A percentile compares a stretch with the other conserved stretches of the same genome.
Evolutionary conservation across 1,140 invertebrate species (phyloP).

Genomic region (Pachypeltis micranthus): DNA sequence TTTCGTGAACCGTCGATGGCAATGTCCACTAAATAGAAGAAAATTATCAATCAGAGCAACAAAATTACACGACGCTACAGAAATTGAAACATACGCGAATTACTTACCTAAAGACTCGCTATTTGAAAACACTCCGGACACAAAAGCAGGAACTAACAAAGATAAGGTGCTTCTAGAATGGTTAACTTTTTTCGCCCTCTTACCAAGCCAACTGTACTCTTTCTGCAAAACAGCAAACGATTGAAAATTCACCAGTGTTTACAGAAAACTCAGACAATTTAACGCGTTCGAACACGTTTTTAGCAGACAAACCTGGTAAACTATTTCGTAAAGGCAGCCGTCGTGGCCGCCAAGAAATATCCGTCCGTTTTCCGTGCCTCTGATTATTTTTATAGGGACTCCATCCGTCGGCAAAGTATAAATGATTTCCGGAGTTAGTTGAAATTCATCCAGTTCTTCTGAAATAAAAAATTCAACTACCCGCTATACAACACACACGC

Average conservation of each 20-base stretch:
- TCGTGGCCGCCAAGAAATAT: constrained; percentile 93
- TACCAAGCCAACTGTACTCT: constrained; percentile 83
- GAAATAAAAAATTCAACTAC: too few relatives aligned
- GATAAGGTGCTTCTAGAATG: constrained; percentile 79
- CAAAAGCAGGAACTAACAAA: constrained; percentile 82
- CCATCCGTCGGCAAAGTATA: constrained; percentile 89
- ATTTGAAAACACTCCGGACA: constrained; percentile 68
- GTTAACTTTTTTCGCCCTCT: constrained; percentile 90
- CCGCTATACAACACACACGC: too few relatives aligned
- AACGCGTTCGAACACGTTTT: too few relatives aligned
- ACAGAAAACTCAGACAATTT: too few relatives aligned
- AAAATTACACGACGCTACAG: too few relatives aligned
- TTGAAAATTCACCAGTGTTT: too few relatives aligned
- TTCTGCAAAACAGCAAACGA: constrained; percentile 40
- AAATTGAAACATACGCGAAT: not conserved
- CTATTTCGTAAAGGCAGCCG: constrained; percentile 89
- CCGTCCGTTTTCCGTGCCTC: constrained; percentile 68
- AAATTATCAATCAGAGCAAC: too few relatives aligned
- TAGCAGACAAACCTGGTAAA: constrained; percentile 62
- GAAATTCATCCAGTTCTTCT: constrained; percentile 57
- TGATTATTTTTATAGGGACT: constrained; percentile 68
- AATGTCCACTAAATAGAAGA: constrained; percentile 44
- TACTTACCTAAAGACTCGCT: constrained; percentile 66
- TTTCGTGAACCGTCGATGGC: constrained; percentile 79
- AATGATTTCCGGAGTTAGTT: constrained; percentile 84